phyloP scores from a whole-genome alignment of 2,113 vertebrate species.

The Papio anubis region DNA sequence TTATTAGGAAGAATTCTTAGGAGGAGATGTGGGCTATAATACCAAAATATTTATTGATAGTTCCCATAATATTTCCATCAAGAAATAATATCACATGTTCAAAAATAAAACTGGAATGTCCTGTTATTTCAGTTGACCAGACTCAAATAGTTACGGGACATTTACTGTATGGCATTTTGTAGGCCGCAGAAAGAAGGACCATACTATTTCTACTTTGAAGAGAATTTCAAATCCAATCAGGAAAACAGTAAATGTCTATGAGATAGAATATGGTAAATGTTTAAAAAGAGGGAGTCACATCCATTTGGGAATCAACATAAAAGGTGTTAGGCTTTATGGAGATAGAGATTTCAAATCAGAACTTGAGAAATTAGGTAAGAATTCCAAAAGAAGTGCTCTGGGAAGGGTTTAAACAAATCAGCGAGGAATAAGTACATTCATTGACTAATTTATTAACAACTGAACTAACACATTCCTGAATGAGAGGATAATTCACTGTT shows the following conservation, averaged over 20 bases:
- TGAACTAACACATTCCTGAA: neutral
- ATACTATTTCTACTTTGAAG: slow-evolving; percentile 5
- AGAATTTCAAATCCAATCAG: neutral
- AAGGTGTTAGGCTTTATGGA: neutral
- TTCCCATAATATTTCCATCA: neutral
- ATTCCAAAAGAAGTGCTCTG: neutral
- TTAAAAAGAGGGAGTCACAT: neutral
- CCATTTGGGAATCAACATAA: neutral
- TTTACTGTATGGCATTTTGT: neutral
- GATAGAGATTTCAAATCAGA: neutral
- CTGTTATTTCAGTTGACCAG: slow-evolving; percentile 24
- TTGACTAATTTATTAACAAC: neutral
- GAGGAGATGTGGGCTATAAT: neutral
- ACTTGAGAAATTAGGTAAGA: slow-evolving; percentile 8
- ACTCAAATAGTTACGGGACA: neutral
- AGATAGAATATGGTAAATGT: neutral
- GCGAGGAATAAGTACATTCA: neutral
- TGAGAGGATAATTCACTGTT: neutral
- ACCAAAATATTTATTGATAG: slow-evolving; percentile 30
- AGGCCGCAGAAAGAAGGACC: neutral
- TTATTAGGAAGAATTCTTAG: neutral
- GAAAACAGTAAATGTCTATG: neutral
- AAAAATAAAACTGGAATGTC: slow-evolving; percentile 19
- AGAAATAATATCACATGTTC: neutral
- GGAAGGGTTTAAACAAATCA: neutral